Evolutionary conservation across 2,888 invertebrate species (phyloP), one percentile per base, ranked within the genome.

Genomic region (Digitonthophagus gazella): DNA sequence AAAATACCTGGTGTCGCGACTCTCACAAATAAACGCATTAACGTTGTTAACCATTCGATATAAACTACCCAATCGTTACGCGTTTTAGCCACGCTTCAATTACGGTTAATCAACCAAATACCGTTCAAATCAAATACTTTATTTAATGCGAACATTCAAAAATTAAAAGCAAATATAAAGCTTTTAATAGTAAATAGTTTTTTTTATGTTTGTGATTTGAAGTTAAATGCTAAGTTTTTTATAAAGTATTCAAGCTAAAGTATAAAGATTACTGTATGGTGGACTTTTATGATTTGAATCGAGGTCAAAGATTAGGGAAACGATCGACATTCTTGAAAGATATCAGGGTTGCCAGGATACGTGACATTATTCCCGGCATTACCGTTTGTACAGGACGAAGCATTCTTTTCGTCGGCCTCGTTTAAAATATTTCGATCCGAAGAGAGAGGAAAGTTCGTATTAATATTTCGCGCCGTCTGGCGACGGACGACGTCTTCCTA

Each of bases 401-500:
- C 28, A 44, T 44, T 44, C 28, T 44, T 44, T 44, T 44, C 28
- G 11, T 44, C 28, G 28, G 28, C 28, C 28, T 44, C 28, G 28
- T 44, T 44, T 44, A 44, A 44, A 44, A 44, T 44, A 8, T 44
- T 44, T 44, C 28, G 28, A 44, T n/a, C n/a, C n/a, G 28, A 44
- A 44, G 28, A 8, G 6, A 8, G 28, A 11, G 3, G 28, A 44
- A 11, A 11, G 28, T 44, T 44, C 11, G 28, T 44, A 44, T 44
- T 44, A 44, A 44, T 44, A 44, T 44, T 44, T 44, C 28, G 28
- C 11, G 3, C 28, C 28, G 11, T 44, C 28, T 44, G 28, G 28
- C 28, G 28, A 6, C 28, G 8, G 28, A 8, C 28, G 28, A 44
- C 8, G 11, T 44, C 67, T 58, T 67, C 20, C 57, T 67, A 67